Evolutionary conservation across 1,140 invertebrate genomes (phyloP).

Genomic region (Aphelenchoides besseyi): DNA sequence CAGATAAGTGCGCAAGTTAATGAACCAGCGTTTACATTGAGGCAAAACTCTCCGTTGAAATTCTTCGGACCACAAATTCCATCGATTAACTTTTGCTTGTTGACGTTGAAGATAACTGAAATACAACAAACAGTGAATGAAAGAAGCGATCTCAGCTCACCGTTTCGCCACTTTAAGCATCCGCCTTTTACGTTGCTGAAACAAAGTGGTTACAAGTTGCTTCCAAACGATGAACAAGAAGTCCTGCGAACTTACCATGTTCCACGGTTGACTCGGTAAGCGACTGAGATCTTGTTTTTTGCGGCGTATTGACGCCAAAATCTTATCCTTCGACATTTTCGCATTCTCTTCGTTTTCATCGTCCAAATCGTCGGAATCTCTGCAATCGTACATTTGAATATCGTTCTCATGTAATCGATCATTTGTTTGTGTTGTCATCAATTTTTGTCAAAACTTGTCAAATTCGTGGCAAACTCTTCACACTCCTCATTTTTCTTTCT

Average conservation of each 20-base stretch:
- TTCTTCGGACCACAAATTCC: conserved; percentile 31
- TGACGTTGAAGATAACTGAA: conserved; percentile 47
- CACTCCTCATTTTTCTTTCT: not conserved
- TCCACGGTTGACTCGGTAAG: conserved; percentile 81
- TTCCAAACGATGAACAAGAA: conserved; percentile 65
- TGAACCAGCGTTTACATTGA: conserved; percentile 78
- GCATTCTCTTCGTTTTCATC: conserved; percentile 44
- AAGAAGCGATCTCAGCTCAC: no score
- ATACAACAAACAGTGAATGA: no score
- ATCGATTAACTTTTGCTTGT: conserved; percentile 43
- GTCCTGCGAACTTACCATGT: conserved; percentile 76
- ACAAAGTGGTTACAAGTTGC: conserved; percentile 1
- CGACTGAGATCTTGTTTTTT: conserved; percentile 86
- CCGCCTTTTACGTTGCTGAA: conserved; percentile 67
- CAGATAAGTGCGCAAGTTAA: conserved; percentile 78
- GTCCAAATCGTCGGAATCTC: conserved; percentile 31
- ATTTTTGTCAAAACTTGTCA: conserved; percentile 1
- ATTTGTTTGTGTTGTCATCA: conserved; percentile 2
- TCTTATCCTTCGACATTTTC: conserved; percentile 71
- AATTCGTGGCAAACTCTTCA: not conserved
- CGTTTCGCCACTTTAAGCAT: conserved; percentile 63
- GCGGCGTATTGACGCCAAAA: conserved; percentile 81
- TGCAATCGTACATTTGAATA: conserved; percentile 20
- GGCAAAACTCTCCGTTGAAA: conserved; percentile 16
- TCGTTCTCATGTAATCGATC: not conserved